Evolutionary conservation across 2,888 invertebrate species (phyloP).

Genomic region (Ophioninae sp.): DNA sequence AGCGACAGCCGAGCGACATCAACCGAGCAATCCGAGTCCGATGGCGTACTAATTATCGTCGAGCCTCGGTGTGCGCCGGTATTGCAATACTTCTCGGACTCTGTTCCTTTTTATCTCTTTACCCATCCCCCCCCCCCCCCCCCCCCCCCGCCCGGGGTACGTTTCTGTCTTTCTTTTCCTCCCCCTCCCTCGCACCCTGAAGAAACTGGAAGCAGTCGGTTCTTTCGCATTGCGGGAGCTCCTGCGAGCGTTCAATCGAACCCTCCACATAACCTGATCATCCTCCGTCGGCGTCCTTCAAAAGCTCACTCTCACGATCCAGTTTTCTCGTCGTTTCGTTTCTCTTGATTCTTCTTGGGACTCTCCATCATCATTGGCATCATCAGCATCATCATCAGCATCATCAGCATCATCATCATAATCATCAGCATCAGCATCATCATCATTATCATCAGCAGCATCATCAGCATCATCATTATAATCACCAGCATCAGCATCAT

Average conservation of each 20-base stretch:
- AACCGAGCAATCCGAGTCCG: slow-evolving; percentile 57
- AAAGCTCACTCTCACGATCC: slow-evolving; percentile 53
- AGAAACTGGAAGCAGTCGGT: slow-evolving; percentile 57
- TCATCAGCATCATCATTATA: slow-evolving; percentile 54
- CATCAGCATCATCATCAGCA: slow-evolving; percentile 48
- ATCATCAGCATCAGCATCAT: slow-evolving; percentile 53
- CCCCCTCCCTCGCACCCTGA: slow-evolving; percentile 14
- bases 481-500: slow-evolving; percentile 50
- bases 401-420: slow-evolving; percentile 49
- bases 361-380: slow-evolving; percentile 51
- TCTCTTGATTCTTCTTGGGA: slow-evolving; percentile 38
- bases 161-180: slow-evolving; percentile 3
- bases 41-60: slow-evolving; percentile 67
- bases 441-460: slow-evolving; percentile 41
- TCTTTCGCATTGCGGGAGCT: slow-evolving; percentile 60
- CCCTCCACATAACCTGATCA: slow-evolving; percentile 47
- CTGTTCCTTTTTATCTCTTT: not conserved
- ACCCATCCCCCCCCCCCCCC: no score
- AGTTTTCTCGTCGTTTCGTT: slow-evolving; percentile 42
- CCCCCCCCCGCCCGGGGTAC: slow-evolving; percentile 29
- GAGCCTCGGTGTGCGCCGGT: slow-evolving; percentile 32
- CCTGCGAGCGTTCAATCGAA: slow-evolving; percentile 41
- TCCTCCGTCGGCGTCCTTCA: slow-evolving; percentile 64
- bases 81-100: not conserved
- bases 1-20: slow-evolving; percentile 63